These are phyloP conservation scores for Austrolebias charrua DNA, from an alignment of 2,797 vertebrate genomes.

Conservation along the genomic window DNA sequence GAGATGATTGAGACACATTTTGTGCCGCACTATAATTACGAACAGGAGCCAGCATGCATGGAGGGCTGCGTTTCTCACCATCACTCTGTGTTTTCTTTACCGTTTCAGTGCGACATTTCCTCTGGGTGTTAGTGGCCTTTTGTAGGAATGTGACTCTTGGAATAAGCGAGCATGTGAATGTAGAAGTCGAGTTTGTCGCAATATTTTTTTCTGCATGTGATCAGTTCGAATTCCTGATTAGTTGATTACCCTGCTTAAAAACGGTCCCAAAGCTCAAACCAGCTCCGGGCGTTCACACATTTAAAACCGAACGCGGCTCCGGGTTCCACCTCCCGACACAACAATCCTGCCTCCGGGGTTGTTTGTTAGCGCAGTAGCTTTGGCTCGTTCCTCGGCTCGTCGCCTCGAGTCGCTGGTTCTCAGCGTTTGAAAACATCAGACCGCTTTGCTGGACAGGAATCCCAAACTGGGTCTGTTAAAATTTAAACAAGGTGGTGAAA, in stretches of 20 bases:
- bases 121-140: slow-evolving; percentile 72
- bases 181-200: slow-evolving; percentile 22
- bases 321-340: slow-evolving; percentile 8
- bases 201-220: slow-evolving; percentile 16
- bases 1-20: slow-evolving; percentile 86
- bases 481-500: slow-evolving; percentile 11
- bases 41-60: slow-evolving; percentile 92
- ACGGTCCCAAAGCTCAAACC: slow-evolving; percentile 4
- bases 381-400: slow-evolving; percentile 9
- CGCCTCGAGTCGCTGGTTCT: slow-evolving; percentile 6
- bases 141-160: slow-evolving; percentile 66
- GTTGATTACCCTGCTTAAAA: slow-evolving; percentile 27
- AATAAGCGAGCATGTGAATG: slow-evolving; percentile 54
- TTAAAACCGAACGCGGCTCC: slow-evolving; percentile 8
- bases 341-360: slow-evolving; percentile 12
- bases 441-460: slow-evolving; percentile 3
- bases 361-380: slow-evolving; percentile 18
- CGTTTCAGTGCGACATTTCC: slow-evolving; percentile 69
- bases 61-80: slow-evolving; percentile 54
- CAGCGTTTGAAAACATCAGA: slow-evolving; percentile 30
- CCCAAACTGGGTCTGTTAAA: slow-evolving; percentile 16
- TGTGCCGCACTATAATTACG: slow-evolving; percentile 92
- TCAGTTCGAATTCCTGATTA: slow-evolving; percentile 19
- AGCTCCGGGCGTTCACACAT: slow-evolving; percentile 1
- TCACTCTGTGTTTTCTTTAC: slow-evolving; percentile 55